Conservation (phyloP, 2,888 invertebrate species). For the Hemaris fuciformis region DNA sequence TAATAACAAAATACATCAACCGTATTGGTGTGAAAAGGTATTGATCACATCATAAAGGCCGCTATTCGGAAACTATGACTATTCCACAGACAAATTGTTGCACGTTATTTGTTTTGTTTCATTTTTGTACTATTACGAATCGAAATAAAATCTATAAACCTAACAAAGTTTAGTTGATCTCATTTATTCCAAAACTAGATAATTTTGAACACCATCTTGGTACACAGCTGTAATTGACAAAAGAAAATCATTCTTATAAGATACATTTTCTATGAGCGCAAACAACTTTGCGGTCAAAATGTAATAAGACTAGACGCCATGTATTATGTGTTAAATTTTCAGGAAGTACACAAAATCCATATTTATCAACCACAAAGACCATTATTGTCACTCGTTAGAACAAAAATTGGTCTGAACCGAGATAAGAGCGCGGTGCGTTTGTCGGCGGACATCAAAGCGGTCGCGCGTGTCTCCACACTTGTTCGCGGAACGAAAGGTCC, state of each 20-base stretch:
- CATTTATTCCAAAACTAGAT: neutral
- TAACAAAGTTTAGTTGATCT: too few species aligned
- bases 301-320: neutral
- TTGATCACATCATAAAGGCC: neutral
- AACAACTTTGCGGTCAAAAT: neutral
- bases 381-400: conserved; percentile 74
- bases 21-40: neutral
- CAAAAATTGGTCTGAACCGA: conserved; percentile 69
- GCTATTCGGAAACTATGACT: neutral
- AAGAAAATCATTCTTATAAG: neutral
- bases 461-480: conserved; percentile 58
- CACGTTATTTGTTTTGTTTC: neutral
- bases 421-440: conserved; percentile 75
- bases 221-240: neutral
- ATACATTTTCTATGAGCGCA: neutral
- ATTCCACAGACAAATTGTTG: neutral
- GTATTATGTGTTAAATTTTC: conserved; percentile 23
- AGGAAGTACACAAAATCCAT: conserved; percentile 56
- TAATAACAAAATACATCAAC: neutral
- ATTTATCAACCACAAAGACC: conserved; percentile 72
- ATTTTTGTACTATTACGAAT: neutral
- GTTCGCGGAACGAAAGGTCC: conserved; percentile 70
- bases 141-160: neutral
- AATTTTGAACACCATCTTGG: neutral
- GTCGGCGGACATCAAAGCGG: conserved; percentile 67